Conservation (phyloP, 2,888 invertebrate genomes). For the Macropis europaea region DNA sequence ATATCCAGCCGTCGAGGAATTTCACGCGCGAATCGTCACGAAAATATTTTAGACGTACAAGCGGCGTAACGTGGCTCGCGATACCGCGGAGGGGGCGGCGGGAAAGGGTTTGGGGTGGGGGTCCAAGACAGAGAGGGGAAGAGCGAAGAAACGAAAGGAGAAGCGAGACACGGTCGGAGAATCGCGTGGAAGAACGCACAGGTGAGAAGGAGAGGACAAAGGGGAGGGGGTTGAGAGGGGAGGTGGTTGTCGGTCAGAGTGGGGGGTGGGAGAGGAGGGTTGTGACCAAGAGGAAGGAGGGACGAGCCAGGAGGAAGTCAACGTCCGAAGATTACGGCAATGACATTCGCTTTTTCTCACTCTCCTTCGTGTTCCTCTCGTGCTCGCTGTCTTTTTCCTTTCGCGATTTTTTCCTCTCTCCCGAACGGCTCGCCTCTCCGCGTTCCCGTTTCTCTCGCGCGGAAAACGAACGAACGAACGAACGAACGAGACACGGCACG, state of each 20-base stretch:
- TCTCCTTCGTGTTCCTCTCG: slow-evolving; percentile 69
- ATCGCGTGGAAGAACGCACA: slow-evolving; percentile 32
- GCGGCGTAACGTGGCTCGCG: slow-evolving; percentile 29
- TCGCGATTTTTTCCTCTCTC: slow-evolving; percentile 36
- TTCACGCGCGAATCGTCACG: slow-evolving; percentile 37
- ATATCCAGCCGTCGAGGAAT: not conserved
- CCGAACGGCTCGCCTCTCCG: not conserved
- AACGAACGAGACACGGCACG: too few relatives aligned
- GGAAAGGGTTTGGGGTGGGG: not conserved
- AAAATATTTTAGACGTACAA: slow-evolving; percentile 43
- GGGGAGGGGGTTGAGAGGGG: slow-evolving; percentile 14
- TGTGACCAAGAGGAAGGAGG: slow-evolving; percentile 61
- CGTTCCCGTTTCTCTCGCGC: slow-evolving; percentile 11
- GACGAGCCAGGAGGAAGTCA: slow-evolving; percentile 76
- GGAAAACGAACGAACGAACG: too few relatives aligned
- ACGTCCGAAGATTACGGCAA: slow-evolving; percentile 80
- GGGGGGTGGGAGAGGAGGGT: slow-evolving; percentile 50
- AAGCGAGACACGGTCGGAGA: slow-evolving; percentile 37
- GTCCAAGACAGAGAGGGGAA: slow-evolving; percentile 25
- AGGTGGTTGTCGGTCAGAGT: slow-evolving; percentile 11
- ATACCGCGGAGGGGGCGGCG: not conserved
- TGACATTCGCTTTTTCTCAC: slow-evolving; percentile 80
- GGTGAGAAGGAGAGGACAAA: slow-evolving; percentile 51
- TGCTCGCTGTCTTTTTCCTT: slow-evolving; percentile 57
- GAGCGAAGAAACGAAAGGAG: slow-evolving; percentile 28